Percentiles rank a stretch among this genome's conserved stretches.
Evolutionary conservation across 1,140 invertebrate genomes (phyloP).

Genomic region (Lepidurus apus): DNA sequence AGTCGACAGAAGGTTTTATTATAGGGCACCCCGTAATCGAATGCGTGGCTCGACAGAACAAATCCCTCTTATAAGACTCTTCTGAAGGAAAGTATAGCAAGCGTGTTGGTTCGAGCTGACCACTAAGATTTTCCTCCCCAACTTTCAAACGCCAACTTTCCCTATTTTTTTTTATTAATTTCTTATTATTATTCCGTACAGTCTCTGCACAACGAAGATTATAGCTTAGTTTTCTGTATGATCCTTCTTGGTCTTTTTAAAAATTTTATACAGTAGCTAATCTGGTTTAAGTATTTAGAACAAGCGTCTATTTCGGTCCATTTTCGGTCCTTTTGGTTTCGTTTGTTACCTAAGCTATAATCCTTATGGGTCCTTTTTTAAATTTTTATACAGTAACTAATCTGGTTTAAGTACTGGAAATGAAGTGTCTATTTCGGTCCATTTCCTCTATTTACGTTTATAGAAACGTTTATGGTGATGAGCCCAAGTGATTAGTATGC

Average conservation of each 20-base stretch:
- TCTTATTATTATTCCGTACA: too few relatives aligned
- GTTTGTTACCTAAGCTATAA: too few relatives aligned
- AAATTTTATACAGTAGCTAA: too few relatives aligned
- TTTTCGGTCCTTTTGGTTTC: too few relatives aligned
- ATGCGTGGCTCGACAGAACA: constrained; percentile 12
- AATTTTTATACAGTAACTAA: too few relatives aligned
- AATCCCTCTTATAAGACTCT: constrained; percentile 19
- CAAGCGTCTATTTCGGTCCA: too few relatives aligned
- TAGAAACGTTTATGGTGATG: constrained; percentile 16
- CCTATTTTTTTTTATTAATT: not conserved
- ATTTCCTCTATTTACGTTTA: not conserved
- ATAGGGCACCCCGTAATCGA: constrained; percentile 12
- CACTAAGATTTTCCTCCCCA: not conserved
- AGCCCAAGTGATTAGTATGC: not conserved
- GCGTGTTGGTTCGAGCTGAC: not conserved
- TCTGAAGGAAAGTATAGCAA: not conserved
- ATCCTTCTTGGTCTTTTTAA: too few relatives aligned
- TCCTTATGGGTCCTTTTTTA: too few relatives aligned
- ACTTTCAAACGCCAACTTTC: not conserved
- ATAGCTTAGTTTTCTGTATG: too few relatives aligned
- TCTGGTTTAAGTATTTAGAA: too few relatives aligned
- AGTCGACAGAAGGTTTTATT: constrained; percentile 22
- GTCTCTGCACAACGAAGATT: too few relatives aligned
- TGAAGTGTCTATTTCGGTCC: not conserved
- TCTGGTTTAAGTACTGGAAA: too few relatives aligned